A percentile compares a stretch with the other conserved stretches of the same genome.
phyloP scores from a whole-genome alignment of 2,113 vertebrate species.

The Nothoprocta pentlandii region DNA sequence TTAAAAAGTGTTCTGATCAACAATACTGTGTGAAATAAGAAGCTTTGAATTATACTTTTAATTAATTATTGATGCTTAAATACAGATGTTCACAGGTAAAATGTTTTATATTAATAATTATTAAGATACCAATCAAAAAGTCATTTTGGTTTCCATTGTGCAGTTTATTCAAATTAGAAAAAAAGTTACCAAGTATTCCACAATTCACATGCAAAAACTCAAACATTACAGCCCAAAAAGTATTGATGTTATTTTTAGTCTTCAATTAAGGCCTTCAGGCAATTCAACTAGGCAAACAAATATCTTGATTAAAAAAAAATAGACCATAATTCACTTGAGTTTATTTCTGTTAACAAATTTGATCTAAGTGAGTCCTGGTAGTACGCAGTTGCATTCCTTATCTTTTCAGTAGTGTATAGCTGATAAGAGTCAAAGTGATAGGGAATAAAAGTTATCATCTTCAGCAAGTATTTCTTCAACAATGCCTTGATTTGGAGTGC shows the following conservation, averaged over 20 bases:
- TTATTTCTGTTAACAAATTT: conserved; percentile 55
- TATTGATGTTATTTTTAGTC: conserved; percentile 15
- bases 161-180: conserved; percentile 68
- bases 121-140: not conserved
- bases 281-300: conserved; percentile 45
- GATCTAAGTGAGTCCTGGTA: conserved; percentile 50
- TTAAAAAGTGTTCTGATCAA: not conserved
- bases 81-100: not conserved
- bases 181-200: conserved; percentile 39
- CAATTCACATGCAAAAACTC: conserved; percentile 64
- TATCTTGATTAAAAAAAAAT: conserved; percentile 1
- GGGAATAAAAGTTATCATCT: conserved; percentile 12
- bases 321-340: conserved; percentile 26
- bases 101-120: not conserved
- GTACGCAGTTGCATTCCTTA: conserved; percentile 28
- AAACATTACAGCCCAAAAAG: conserved; percentile 1
- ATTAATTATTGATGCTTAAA: not conserved
- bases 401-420: conserved; percentile 36
- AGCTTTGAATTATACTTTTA: not conserved
- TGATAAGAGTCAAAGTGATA: conserved; percentile 38
- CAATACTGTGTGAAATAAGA: not conserved
- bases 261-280: conserved; percentile 50
- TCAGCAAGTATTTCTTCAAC: conserved; percentile 56
- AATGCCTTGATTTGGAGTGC: conserved; percentile 86
- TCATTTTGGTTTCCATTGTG: conserved; percentile 40